Percentiles rank a stretch among this genome's conserved stretches.
These are phyloP conservation scores for Leiothrix lutea DNA, from an alignment of 2,113 vertebrate species.

Conservation along the genomic window DNA sequence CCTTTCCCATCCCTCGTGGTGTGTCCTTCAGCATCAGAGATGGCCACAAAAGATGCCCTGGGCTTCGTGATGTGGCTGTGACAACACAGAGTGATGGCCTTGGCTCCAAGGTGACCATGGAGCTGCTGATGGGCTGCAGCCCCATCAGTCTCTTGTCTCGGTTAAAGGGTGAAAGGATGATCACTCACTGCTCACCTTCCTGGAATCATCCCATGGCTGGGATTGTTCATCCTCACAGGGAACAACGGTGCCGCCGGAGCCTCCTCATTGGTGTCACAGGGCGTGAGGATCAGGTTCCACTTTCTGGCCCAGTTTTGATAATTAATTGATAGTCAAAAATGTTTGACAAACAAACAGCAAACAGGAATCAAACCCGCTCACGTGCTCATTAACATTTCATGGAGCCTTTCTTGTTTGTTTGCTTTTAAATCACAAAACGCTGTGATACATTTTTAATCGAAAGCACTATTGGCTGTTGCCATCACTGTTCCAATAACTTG, in stretches of 20 bases:
- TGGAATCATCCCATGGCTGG: too few relatives aligned
- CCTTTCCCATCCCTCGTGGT: fast-evolving
- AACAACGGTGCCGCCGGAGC: fast-evolving
- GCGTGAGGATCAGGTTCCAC: fast-evolving
- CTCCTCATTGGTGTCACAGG: fast-evolving
- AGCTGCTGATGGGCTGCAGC: neutral
- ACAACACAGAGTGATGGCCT: neutral
- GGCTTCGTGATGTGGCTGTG: neutral
- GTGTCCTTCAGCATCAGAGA: neutral
- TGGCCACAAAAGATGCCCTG: neutral
- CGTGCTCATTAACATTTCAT: constrained; percentile 29
- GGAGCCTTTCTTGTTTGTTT: constrained; percentile 22
- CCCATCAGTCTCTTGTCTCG: neutral
- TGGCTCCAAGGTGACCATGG: constrained; percentile 2
- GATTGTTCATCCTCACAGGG: fast-evolving
- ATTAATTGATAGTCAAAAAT: constrained; percentile 37
- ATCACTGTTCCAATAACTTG: neutral
- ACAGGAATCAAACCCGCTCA: constrained; percentile 7
- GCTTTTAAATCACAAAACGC: constrained; percentile 51
- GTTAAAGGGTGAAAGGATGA: neutral
- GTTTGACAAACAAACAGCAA: constrained; percentile 15
- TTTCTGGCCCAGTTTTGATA: neutral
- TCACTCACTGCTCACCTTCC: neutral
- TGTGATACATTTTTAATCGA: constrained; percentile 56
- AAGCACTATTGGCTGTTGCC: constrained; percentile 21